Percentiles rank a stretch among this genome's conserved stretches.
phyloP scores from a whole-genome alignment of 2,888 invertebrate species.

The Plagiodera versicolora region DNA sequence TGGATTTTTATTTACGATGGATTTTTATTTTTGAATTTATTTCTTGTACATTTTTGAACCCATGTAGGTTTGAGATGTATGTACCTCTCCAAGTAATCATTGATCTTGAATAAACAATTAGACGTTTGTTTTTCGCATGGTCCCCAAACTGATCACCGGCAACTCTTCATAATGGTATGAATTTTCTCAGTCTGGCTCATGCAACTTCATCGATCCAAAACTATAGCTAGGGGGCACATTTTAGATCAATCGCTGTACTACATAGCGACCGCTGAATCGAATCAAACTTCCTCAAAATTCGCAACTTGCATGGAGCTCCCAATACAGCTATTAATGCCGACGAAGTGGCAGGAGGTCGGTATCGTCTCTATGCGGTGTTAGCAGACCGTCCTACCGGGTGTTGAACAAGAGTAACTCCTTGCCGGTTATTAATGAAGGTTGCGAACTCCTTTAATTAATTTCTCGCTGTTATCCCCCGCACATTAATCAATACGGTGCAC shows the following conservation, averaged over 20 bases:
- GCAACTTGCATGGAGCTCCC: background rate
- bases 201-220: no score
- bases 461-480: conserved; percentile 54
- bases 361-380: conserved; percentile 18
- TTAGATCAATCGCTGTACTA: background rate
- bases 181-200: no score
- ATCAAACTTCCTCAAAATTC: background rate
- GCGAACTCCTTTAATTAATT: conserved; percentile 57
- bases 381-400: conserved; percentile 25
- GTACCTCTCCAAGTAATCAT: no score
- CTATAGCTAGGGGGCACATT: background rate
- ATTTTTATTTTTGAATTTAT: no score
- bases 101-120: no score
- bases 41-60: no score
- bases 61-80: no score
- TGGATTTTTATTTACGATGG: no score
- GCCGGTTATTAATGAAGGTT: conserved; percentile 56
- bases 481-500: conserved; percentile 55
- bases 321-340: conserved; percentile 30
- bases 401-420: conserved; percentile 49
- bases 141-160: no score
- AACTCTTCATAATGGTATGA: no score
- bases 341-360: conserved; percentile 31
- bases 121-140: no score
- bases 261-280: background rate